Base-by-base conservation (phyloP, 2,113 vertebrate species). In the Tenrec ecaudatus region DNA sequence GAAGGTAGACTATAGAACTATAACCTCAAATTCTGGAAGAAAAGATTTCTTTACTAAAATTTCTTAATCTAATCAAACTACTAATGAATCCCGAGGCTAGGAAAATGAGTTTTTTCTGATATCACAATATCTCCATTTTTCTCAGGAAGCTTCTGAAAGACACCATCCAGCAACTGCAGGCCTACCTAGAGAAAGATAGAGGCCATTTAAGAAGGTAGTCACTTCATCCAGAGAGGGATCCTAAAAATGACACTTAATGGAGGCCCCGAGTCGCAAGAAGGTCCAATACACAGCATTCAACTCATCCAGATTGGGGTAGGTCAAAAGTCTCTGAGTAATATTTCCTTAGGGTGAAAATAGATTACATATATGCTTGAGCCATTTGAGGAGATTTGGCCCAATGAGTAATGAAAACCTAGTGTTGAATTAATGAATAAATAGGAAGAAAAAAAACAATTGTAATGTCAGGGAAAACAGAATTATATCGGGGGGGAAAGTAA, bases 181-280 rank as follows among this genome's bases (percentile, higher is more conserved):
- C 78, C 31, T 31, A 60, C 64, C 29, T 7, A 82, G 11, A 66
- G 10, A 23, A 58, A 36, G 33, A 81, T 62, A 69, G 36, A 69
- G 1, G 19, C 64, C 9, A 60, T 25, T 25, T 2, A 57, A 78
- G 27, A n/a, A 38, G 60, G 20, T 20, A 4, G 69, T 4, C 2
- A 47, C 25, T 8, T 53, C 47, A 53, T 53, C 47, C 20, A 40
- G 7, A 1, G 57, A 20, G 60, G 57, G 27, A 43, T 60, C 40
- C 57, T 76, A 73, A n/a, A 53, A 38, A 57, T 4, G 29, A 8
- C 22, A 14, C 1, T 20, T 22, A 66, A 16, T 16, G 71, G 22
- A 31, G 27, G 22, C 12, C 2, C 7, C 7, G 15, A 11, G 20
- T 27, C 2, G 75, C 0, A 22, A 10, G 6, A 58, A 2, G 3